Base-by-base conservation (phyloP, 2,888 invertebrate genomes). In the Uropetala carovei region DNA sequence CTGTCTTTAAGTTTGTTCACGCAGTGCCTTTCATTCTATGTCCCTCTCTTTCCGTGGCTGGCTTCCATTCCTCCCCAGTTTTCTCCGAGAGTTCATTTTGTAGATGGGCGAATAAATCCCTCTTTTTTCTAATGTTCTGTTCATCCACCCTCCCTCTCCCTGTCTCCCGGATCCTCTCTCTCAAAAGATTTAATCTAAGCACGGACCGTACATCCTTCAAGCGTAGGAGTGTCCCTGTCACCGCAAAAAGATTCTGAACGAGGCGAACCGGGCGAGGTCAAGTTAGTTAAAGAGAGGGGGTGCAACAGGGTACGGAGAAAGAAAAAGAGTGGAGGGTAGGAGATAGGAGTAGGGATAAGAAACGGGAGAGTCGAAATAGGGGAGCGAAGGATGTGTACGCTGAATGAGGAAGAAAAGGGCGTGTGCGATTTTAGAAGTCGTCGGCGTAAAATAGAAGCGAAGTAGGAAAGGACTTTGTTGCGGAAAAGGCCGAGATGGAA, bases 101-200 rank as follows among this genome's bases (percentile, higher is more conserved):
- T 14, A 27, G 68, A n/a, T 13, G 68, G 13, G n/a, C 18, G 75
- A 75, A 75, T 75, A 75, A 75, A 75, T 75, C 75, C 27, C 75
- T 75, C 75, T 75, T 27, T 9, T n/a, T 75, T 75, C 75, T 75
- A 27, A 75, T 27, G 75, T 11, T 43, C 64, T 64, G 64, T 64
- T 16, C 75, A 2, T 27, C 75, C 43, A 43, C 43, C 43, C 5
- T 43, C 43, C 43, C 5, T 43, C 75, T 75, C 27, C 27, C 27
- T 27, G 75, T 27, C 75, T 27, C 22, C n/a, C 75, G 75, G 27
- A 75, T 75, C 75, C 75, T 22, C 27, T 75, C 75, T 75, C 27
- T 75, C 22, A 27, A 27, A 27, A 75, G 75, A 75, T 75, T 75
- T 75, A 75, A 75, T 75, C 75, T 75, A 27, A 75, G 75, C 64